Evolutionary conservation across 2,888 invertebrate genomes (phyloP).

Genomic region (Eristalinus sepulchralis): DNA sequence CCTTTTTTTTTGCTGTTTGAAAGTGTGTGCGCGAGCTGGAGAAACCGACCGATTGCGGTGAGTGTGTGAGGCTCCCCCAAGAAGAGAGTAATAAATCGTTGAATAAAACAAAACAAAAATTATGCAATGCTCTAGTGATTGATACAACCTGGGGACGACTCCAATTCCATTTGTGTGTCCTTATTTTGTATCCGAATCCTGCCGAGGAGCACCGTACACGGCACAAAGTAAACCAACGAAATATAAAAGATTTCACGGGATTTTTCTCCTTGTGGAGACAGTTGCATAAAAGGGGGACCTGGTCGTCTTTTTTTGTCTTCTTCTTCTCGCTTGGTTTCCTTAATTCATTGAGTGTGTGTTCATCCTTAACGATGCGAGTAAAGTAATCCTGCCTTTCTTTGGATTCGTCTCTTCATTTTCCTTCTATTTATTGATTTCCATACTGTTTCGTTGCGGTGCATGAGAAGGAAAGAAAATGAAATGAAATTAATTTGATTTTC

Average conservation of each 20-base stretch:
- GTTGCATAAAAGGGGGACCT: conserved; percentile 54
- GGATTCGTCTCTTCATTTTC: neutral
- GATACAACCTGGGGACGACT: neutral
- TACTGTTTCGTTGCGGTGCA: neutral
- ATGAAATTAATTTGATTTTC: neutral
- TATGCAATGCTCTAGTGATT: conserved; percentile 54
- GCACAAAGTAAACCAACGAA: neutral
- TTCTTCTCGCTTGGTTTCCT: neutral
- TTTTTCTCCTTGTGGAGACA: conserved; percentile 37
- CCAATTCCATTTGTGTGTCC: conserved; percentile 15
- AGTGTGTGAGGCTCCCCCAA: neutral
- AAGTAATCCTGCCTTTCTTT: neutral
- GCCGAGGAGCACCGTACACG: conserved; percentile 25
- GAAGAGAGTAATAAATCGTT: neutral
- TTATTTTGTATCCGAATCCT: conserved; percentile 52
- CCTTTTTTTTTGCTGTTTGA: neutral
- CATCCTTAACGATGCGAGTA: neutral
- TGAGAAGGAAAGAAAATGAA: neutral
- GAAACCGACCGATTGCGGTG: neutral
- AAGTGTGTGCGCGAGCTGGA: neutral
- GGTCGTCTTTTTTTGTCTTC: conserved; percentile 9
- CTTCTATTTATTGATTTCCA: neutral
- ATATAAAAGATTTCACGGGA: conserved; percentile 21
- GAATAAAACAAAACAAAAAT: conserved; percentile 14
- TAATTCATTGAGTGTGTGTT: conserved; percentile 18